A percentile compares a stretch with the other conserved stretches of the same genome.
Conservation (phyloP, 2,113 vertebrate genomes). For the Pygoscelis adeliae region DNA sequence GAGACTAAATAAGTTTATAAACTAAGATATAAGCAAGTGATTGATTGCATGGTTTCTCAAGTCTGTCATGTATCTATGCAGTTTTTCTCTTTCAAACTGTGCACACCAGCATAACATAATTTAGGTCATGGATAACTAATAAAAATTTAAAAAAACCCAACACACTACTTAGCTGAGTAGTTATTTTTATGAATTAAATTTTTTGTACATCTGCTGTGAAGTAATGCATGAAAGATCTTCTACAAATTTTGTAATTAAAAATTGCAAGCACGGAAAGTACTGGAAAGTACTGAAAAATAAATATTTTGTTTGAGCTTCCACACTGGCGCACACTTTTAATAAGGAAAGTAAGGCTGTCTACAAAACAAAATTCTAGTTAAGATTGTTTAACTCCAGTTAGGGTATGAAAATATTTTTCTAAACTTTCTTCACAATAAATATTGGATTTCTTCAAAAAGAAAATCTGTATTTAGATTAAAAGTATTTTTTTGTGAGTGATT, state of each 20-base stretch:
- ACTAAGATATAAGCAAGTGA: not conserved
- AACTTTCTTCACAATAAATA: not conserved
- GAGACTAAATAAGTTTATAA: not conserved
- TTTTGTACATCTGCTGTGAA: not conserved
- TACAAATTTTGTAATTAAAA: not conserved
- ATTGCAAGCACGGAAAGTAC: not conserved
- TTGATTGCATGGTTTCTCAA: not conserved
- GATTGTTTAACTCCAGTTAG: not conserved
- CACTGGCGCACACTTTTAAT: not conserved
- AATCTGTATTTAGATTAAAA: not conserved
- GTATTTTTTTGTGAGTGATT: not conserved
- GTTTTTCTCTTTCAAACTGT: not conserved
- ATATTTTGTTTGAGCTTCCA: not conserved
- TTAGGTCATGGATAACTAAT: not conserved
- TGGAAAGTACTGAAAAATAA: not conserved
- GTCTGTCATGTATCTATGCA: not conserved
- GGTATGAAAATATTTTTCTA: not conserved
- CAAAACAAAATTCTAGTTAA: not conserved
- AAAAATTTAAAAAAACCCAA: not conserved
- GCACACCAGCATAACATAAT: not conserved
- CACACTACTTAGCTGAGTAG: not conserved
- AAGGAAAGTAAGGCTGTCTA: not conserved
- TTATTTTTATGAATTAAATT: not conserved
- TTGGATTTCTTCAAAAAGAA: not conserved
- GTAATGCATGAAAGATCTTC: not conserved